phyloP scores from a whole-genome alignment of 1,140 invertebrate genomes.

The Drosophila ananassae region DNA sequence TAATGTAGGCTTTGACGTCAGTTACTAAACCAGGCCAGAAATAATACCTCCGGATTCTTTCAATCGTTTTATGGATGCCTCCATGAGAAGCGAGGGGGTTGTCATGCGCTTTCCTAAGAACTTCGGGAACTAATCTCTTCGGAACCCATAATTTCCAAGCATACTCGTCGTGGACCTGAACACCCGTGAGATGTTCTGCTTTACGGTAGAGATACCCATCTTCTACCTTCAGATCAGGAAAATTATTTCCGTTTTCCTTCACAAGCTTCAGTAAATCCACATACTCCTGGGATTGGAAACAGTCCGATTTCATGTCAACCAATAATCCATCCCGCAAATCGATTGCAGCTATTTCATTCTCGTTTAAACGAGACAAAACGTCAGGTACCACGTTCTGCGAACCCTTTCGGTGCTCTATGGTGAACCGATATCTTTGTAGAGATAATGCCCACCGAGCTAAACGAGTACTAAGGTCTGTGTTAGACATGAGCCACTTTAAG shows the following conservation, averaged over 20 bases:
- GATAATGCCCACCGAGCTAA: no score
- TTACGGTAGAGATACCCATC: background rate
- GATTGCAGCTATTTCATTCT: background rate
- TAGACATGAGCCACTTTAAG: no score
- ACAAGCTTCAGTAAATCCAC: background rate
- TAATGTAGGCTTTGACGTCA: no score
- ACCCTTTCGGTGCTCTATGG: no score
- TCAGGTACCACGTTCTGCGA: no score
- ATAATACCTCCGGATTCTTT: no score
- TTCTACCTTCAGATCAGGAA: background rate
- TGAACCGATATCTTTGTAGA: no score
- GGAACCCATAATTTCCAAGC: constrained; percentile 15
- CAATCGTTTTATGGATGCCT: background rate
- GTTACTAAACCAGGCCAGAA: no score
- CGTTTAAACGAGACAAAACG: no score
- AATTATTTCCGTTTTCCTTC: background rate
- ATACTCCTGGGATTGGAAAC: background rate
- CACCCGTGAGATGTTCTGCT: background rate
- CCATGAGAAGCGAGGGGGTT: no score
- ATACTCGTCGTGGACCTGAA: background rate
- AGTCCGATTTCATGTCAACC: background rate
- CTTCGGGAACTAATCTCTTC: background rate
- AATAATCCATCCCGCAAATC: background rate
- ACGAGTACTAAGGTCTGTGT: no score
- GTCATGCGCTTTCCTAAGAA: no score